These are phyloP conservation scores for Ascaphus truei DNA, from an alignment of 2,113 vertebrate genomes.

Conservation along the genomic window DNA sequence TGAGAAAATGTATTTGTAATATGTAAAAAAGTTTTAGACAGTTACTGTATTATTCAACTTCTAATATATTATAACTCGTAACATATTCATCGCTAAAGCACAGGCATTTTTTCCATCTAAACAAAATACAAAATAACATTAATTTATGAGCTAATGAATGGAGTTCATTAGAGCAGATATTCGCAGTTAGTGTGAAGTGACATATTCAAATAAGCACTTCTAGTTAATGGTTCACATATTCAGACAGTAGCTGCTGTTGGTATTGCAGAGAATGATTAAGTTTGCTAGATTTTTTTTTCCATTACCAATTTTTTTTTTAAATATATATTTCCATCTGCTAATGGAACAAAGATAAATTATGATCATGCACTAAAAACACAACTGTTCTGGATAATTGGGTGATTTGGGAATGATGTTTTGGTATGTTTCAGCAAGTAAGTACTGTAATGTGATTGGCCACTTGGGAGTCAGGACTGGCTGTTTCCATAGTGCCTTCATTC, in stretches of 20 bases:
- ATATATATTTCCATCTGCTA: slow-evolving; percentile 40
- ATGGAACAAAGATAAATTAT: slow-evolving; percentile 38
- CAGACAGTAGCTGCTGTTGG: slow-evolving; percentile 30
- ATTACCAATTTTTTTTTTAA: slow-evolving; percentile 35
- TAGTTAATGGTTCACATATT: slow-evolving; percentile 1
- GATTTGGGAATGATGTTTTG: slow-evolving; percentile 33
- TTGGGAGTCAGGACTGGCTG: slow-evolving; percentile 1
- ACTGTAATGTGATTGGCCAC: slow-evolving; percentile 24
- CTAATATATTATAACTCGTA: too few species aligned
- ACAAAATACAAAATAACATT: not conserved
- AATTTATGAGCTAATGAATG: not conserved
- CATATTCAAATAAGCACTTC: not conserved
- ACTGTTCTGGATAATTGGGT: slow-evolving; percentile 37
- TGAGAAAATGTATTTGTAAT: too few species aligned
- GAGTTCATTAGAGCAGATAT: slow-evolving; percentile 11
- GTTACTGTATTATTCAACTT: too few species aligned
- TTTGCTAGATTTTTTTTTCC: slow-evolving; percentile 18
- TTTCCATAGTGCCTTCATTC: slow-evolving; percentile 1
- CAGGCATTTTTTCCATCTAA: not conserved
- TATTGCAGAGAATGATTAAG: slow-evolving; percentile 24
- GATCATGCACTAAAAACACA: slow-evolving; percentile 20
- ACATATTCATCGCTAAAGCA: not conserved
- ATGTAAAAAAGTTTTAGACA: too few species aligned
- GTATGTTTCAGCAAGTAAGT: not conserved
- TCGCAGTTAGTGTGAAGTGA: slow-evolving; percentile 18